Evolutionary conservation across 2,797 vertebrate genomes (phyloP), one percentile per base, ranked within the genome.

Genomic region (Brachymystax lenok): DNA sequence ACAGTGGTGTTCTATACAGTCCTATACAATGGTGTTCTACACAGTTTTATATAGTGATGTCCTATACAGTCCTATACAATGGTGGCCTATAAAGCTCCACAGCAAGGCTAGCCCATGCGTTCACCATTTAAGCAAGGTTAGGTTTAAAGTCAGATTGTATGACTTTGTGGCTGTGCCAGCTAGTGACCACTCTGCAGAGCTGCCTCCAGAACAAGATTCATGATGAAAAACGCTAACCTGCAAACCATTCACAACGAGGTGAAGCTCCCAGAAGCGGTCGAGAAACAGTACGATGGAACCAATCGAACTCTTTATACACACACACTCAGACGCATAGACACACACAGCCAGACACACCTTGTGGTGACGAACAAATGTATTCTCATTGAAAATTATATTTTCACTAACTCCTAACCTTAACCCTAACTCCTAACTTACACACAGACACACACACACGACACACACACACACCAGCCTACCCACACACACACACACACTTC

Each of bases 391-490:
- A 40, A 10, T 40, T 10, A 0, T 40, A 10, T 40, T 40, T 40
- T 40, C 40, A 8, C 40, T 40, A 40, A 10, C 40, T 40, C 40
- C 40, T 40, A 40, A 40, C 40, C 40, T 40, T 40, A 40, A 40
- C 40, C 40, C 2, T 40, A 40, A 2, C 40, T 40, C 40, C 40
- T 8, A 40, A 40, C 35, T 8, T 40, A 50, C 69, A 50, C 40
- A 70, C 52, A 35, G n/a, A 76, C 28, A 40, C 30, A 75, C 17
- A 69, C 69, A 67, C 30, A 50, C 69, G n/a, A 46, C 59, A 71
- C 74, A 66, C 61, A 28, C 56, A 40, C 77, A 70, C 64, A 40
- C 72, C 56, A 63, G 30, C 30, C 78, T 16, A 67, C 64, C 61
- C 40, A 35, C 72, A 35, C 54, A 10, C 30, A 4, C 33, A 24